phyloP scores from a whole-genome alignment of 1,140 invertebrate species.

The Calosoma granatense region DNA sequence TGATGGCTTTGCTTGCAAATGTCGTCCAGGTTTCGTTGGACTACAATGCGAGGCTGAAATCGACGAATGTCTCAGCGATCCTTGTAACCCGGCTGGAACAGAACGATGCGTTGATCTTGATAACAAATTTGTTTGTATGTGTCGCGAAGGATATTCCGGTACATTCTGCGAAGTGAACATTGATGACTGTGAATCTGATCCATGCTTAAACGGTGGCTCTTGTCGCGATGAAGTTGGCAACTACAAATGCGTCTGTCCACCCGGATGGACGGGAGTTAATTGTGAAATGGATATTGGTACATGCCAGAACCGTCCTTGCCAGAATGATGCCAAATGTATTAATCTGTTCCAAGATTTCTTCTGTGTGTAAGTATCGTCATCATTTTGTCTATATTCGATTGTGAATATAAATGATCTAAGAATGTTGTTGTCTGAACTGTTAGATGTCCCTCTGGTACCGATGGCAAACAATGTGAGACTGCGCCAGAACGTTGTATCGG shows the following conservation, averaged over 20 bases:
- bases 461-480: constrained; percentile 90
- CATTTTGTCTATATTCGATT: background rate
- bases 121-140: constrained; percentile 83
- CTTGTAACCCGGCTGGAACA: constrained; percentile 80
- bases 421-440: constrained; percentile 14
- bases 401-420: constrained; percentile 2
- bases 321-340: constrained; percentile 87
- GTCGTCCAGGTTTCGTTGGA: constrained; percentile 84
- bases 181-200: constrained; percentile 79
- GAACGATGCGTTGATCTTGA: constrained; percentile 80
- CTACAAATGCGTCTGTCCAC: constrained; percentile 72
- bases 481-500: constrained; percentile 92
- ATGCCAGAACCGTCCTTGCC: constrained; percentile 76
- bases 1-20: constrained; percentile 84
- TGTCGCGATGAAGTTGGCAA: constrained; percentile 78
- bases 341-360: constrained; percentile 92
- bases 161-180: constrained; percentile 74
- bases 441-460: constrained; percentile 84
- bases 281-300: constrained; percentile 83
- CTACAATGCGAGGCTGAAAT: constrained; percentile 86
- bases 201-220: constrained; percentile 81
- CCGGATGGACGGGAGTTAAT: constrained; percentile 80
- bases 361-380: constrained; percentile 65
- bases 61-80: constrained; percentile 84
- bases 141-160: constrained; percentile 82